phyloP scores from a whole-genome alignment of 2,888 invertebrate species.

The Flexamia atlantica region DNA sequence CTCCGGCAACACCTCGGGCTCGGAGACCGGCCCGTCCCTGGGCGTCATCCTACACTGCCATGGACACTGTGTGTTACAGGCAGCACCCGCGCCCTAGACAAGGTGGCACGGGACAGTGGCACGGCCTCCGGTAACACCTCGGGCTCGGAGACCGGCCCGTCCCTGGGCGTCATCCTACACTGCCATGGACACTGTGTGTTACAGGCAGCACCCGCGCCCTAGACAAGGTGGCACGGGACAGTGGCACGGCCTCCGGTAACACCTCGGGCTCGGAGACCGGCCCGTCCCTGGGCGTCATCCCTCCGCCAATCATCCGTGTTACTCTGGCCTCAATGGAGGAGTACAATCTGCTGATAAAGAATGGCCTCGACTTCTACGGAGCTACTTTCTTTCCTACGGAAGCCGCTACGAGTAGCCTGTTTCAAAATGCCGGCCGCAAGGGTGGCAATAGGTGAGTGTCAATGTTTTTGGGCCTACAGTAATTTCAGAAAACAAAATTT shows the following conservation, averaged over 20 bases:
- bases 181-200: neutral
- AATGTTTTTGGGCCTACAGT: too few species aligned
- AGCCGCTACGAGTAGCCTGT: conserved; percentile 67
- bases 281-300: conserved; percentile 74
- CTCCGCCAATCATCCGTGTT: conserved; percentile 81
- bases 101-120: conserved; percentile 39
- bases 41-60: conserved; percentile 73
- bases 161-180: too few species aligned
- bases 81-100: conserved; percentile 53
- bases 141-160: too few species aligned
- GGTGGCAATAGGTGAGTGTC: conserved; percentile 19
- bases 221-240: conserved; percentile 55
- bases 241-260: conserved; percentile 54
- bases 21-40: too few species aligned
- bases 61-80: neutral
- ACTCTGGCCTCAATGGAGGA: conserved; percentile 88
- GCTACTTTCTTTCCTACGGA: conserved; percentile 93
- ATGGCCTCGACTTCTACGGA: conserved; percentile 92
- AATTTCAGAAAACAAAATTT: too few species aligned
- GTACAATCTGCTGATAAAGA: conserved; percentile 87
- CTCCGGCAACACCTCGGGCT: conserved; percentile 51
- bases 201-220: conserved; percentile 51
- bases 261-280: conserved; percentile 77
- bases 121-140: too few species aligned
- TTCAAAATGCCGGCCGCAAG: conserved; percentile 60